These are phyloP conservation scores for Matsumurasca onukii DNA, from an alignment of 1,140 invertebrate genomes.

Conservation along the genomic window DNA sequence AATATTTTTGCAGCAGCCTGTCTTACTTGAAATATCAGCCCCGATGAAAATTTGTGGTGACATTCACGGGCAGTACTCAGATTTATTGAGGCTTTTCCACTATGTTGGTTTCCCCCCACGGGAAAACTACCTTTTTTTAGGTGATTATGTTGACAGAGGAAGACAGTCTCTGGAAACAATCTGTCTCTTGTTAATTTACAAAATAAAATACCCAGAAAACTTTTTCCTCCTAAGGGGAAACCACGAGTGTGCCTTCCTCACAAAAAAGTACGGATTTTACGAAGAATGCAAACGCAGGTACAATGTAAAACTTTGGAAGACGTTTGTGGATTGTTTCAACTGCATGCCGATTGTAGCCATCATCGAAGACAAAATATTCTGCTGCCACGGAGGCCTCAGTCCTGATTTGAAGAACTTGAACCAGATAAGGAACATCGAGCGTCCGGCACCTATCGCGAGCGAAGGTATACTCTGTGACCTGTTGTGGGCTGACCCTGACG, in stretches of 20 bases:
- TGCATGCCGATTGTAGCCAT: conserved; percentile 41
- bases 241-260: conserved; percentile 85
- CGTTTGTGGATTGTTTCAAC: conserved; percentile 48
- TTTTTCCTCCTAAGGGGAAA: conserved; percentile 88
- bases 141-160: conserved; percentile 90
- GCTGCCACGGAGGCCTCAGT: conserved; percentile 61
- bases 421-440: conserved; percentile 64
- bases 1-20: conserved; percentile 67
- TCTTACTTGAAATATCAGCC: conserved; percentile 53
- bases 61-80: conserved; percentile 82
- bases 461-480: conserved; percentile 72
- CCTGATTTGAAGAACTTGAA: conserved; percentile 60
- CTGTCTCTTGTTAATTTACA: conserved; percentile 85
- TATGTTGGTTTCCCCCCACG: conserved; percentile 97
- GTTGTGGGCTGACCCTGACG: conserved; percentile 83
- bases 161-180: conserved; percentile 86
- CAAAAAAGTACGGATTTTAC: conserved; percentile 85
- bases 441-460: conserved; percentile 69
- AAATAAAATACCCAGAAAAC: conserved; percentile 95
- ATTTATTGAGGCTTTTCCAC: conserved; percentile 90
- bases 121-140: conserved; percentile 93
- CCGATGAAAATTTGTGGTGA: conserved; percentile 71
- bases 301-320: conserved; percentile 98
- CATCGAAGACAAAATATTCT: conserved; percentile 63
- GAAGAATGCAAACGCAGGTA: conserved; percentile 83